A percentile compares a stretch with the other conserved stretches of the same genome.
These are phyloP conservation scores for Lepisosteus oculatus DNA, from an alignment of 2,113 vertebrate species.

Conservation along the genomic window DNA sequence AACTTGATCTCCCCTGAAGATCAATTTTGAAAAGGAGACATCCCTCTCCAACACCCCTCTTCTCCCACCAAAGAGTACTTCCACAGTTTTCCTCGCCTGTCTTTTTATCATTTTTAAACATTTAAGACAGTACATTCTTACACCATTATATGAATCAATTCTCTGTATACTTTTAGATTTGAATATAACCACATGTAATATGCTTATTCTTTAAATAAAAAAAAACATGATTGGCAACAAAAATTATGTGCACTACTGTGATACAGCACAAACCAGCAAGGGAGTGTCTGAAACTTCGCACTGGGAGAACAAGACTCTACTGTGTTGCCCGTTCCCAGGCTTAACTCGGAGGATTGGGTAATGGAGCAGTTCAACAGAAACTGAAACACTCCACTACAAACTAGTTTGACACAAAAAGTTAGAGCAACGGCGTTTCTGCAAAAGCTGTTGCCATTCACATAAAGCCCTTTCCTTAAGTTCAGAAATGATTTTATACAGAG, in stretches of 20 bases:
- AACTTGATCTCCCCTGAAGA: neutral
- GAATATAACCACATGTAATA: slow-evolving; percentile 30
- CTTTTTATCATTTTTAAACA: slow-evolving; percentile 3
- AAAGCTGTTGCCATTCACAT: slow-evolving; percentile 8
- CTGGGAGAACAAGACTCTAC: neutral
- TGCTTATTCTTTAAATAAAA: slow-evolving; percentile 19
- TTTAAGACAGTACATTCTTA: slow-evolving; percentile 23
- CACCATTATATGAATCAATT: slow-evolving; percentile 27
- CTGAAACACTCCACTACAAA: neutral
- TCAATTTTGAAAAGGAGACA: neutral
- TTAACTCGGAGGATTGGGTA: neutral
- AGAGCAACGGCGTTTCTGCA: slow-evolving; percentile 8
- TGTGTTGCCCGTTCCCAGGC: neutral
- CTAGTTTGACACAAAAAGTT: neutral
- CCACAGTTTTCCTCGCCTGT: slow-evolving; percentile 22
- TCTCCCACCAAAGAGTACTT: neutral
- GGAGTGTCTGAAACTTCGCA: slow-evolving; percentile 10
- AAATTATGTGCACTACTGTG: slow-evolving; percentile 32
- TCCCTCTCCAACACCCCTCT: neutral
- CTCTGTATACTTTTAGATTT: slow-evolving; percentile 28
- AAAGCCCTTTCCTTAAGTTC: neutral
- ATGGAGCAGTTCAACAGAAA: neutral
- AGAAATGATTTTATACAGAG: neutral
- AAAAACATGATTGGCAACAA: slow-evolving; percentile 33
- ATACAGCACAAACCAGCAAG: slow-evolving; percentile 20